Conservation (phyloP, 2,113 vertebrate species). For the Halcyon malimbica region DNA sequence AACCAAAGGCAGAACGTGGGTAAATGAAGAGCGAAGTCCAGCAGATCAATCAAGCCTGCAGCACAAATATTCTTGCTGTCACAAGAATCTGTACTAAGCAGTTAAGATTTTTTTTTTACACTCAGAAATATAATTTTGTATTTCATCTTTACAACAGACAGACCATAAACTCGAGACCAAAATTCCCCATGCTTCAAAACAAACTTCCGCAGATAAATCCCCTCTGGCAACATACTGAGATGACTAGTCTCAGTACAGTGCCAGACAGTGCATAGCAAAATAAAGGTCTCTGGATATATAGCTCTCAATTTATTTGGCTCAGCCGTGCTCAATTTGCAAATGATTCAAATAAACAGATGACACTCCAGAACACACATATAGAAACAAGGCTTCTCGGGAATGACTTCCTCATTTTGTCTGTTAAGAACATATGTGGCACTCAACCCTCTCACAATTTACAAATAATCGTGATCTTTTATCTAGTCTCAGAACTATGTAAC, state of each 20-base stretch:
- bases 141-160: neutral
- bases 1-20: neutral
- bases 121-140: neutral
- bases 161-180: neutral
- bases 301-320: neutral
- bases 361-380: neutral
- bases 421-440: accelerated
- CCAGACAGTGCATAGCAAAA: neutral
- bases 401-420: neutral
- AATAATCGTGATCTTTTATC: neutral
- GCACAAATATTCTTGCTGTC: neutral
- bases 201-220: neutral
- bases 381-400: neutral
- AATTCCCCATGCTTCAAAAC: neutral
- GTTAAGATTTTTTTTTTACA: neutral
- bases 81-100: neutral
- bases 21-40: neutral
- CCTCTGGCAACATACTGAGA: neutral
- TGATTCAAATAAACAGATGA: neutral
- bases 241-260: neutral
- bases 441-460: neutral
- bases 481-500: neutral
- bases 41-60: neutral
- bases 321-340: neutral
- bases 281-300: neutral